Evolutionary conservation across 2,888 invertebrate genomes (phyloP).

Genomic region (Dasypogon diadema): DNA sequence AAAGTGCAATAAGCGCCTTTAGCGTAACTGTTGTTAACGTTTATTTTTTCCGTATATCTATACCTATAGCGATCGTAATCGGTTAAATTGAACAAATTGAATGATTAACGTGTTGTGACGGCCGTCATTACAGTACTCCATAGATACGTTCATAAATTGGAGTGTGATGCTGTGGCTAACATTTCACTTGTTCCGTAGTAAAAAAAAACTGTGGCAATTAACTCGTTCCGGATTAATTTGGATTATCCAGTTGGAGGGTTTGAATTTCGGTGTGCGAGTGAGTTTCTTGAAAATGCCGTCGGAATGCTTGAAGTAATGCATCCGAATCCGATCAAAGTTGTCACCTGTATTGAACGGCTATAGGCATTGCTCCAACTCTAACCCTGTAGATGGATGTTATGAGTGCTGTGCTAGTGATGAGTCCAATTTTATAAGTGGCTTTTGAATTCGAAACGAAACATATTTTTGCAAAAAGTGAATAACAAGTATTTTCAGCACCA

Average conservation of each 20-base stretch:
- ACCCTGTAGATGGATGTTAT: neutral
- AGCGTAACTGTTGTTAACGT: neutral
- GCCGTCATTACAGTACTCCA: neutral
- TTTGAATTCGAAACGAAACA: neutral
- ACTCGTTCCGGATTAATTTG: neutral
- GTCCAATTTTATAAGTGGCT: neutral
- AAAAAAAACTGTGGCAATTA: neutral
- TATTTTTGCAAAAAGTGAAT: neutral
- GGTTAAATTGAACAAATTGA: slow-evolving; percentile 37
- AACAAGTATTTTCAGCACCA: neutral
- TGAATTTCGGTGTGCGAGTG: neutral
- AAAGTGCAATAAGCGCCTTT: slow-evolving; percentile 16
- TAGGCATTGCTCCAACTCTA: too few species aligned
- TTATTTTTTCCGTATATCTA: neutral
- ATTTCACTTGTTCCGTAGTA: neutral
- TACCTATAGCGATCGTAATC: slow-evolving; percentile 32
- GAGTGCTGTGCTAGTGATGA: neutral
- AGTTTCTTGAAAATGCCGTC: slow-evolving; percentile 25
- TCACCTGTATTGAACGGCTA: too few species aligned
- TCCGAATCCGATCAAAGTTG: too few species aligned
- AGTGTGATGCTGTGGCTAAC: slow-evolving; percentile 7
- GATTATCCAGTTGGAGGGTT: neutral
- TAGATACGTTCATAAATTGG: neutral
- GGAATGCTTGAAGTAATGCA: neutral
- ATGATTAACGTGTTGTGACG: slow-evolving; percentile 36